Percentiles rank a stretch among this genome's conserved stretches.
phyloP scores from a whole-genome alignment of 2,113 vertebrate genomes.

The Passer domesticus region DNA sequence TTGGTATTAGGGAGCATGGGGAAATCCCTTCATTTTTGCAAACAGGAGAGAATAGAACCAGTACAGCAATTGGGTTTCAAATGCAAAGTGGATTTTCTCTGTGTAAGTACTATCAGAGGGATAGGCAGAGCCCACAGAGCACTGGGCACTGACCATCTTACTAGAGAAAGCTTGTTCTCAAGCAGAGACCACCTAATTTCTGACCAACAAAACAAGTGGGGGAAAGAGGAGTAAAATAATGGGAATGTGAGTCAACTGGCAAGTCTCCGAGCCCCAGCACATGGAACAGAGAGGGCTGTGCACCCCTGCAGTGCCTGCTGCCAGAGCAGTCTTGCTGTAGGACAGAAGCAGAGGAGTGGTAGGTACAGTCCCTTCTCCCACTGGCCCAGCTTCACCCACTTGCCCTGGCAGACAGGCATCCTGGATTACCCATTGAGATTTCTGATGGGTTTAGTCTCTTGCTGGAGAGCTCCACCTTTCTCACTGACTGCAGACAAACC shows the following conservation, averaged over 20 bases:
- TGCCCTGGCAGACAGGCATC: not conserved
- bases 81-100: not conserved
- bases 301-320: not conserved
- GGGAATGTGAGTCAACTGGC: rapidly evolving
- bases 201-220: not conserved
- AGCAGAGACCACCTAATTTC: not conserved
- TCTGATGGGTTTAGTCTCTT: not conserved
- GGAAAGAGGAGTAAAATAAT: not conserved
- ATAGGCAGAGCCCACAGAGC: not conserved
- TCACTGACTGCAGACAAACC: not conserved
- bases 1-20: not conserved
- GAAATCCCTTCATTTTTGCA: not conserved
- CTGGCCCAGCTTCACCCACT: not conserved
- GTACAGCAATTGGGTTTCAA: not conserved
- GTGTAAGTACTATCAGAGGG: not conserved
- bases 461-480: not conserved
- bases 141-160: not conserved
- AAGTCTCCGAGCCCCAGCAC: not conserved
- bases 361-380: not conserved
- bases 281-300: not conserved
- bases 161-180: not conserved
- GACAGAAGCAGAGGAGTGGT: not conserved
- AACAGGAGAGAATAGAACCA: not conserved
- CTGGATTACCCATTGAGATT: not conserved
- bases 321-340: not conserved